phyloP scores from a whole-genome alignment of 2,113 vertebrate species.

The Cettia cetti region DNA sequence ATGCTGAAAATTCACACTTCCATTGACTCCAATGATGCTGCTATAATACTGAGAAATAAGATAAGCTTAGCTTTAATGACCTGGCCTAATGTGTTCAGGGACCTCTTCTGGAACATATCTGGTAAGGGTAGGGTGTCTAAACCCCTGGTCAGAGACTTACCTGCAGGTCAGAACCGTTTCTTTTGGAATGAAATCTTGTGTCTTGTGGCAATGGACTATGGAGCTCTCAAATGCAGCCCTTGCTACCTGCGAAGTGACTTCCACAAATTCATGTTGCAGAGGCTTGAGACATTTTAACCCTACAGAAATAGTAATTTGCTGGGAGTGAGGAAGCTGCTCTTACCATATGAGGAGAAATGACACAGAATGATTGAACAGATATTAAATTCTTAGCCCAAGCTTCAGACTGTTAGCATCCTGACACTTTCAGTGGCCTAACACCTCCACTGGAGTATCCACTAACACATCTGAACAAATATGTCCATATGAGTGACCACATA shows the following conservation, averaged over 20 bases:
- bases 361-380: not conserved
- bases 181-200: not conserved
- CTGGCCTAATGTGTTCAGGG: not conserved
- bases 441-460: not conserved
- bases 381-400: not conserved
- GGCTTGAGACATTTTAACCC: not conserved
- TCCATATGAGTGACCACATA: not conserved
- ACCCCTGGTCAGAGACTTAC: not conserved
- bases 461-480: not conserved
- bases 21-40: not conserved
- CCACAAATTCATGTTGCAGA: not conserved
- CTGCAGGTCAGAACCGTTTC: not conserved
- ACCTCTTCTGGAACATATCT: not conserved
- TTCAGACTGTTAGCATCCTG: not conserved
- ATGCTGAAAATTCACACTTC: not conserved
- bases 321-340: not conserved
- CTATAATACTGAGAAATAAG: not conserved
- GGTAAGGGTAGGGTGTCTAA: not conserved
- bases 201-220: not conserved
- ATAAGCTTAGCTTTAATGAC: not conserved
- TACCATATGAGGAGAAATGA: not conserved
- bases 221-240: not conserved
- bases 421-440: not conserved
- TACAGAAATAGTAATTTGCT: not conserved
- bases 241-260: not conserved